Percentiles rank a stretch among this genome's conserved stretches.
Conservation (phyloP, 2,797 vertebrate genomes). For the Cyclura pinguis region DNA sequence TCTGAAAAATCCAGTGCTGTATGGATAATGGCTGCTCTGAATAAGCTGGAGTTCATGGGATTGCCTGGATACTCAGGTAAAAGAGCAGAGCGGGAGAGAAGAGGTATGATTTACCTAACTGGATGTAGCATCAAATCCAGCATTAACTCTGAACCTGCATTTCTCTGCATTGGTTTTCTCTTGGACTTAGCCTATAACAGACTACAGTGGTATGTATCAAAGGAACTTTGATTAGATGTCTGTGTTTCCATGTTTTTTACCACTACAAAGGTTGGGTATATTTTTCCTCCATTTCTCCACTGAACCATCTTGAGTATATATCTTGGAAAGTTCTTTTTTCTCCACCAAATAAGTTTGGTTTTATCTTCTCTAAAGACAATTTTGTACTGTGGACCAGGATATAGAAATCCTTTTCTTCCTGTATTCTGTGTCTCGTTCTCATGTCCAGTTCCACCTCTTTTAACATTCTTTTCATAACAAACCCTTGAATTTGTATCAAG, state of each 20-base stretch:
- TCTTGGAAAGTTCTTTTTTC: slow-evolving; percentile 46
- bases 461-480: background rate
- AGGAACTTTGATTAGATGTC: background rate
- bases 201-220: background rate
- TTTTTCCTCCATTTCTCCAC: background rate
- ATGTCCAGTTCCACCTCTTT: background rate
- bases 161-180: background rate
- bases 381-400: background rate
- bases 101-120: background rate
- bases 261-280: background rate
- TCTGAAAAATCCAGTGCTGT: background rate
- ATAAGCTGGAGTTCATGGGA: background rate
- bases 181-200: background rate
- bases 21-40: slow-evolving; percentile 11
- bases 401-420: slow-evolving; percentile 2
- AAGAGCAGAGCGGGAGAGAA: background rate
- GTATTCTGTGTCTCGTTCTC: background rate
- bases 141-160: slow-evolving; percentile 27
- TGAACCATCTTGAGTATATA: slow-evolving; percentile 8
- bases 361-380: background rate
- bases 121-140: slow-evolving; percentile 24
- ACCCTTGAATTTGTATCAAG: background rate
- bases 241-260: background rate
- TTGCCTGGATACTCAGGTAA: fast-evolving
- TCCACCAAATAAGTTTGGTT: slow-evolving; percentile 3